Base-by-base conservation (phyloP, 2,888 invertebrate species). In the Lasioglossum marginatum region DNA sequence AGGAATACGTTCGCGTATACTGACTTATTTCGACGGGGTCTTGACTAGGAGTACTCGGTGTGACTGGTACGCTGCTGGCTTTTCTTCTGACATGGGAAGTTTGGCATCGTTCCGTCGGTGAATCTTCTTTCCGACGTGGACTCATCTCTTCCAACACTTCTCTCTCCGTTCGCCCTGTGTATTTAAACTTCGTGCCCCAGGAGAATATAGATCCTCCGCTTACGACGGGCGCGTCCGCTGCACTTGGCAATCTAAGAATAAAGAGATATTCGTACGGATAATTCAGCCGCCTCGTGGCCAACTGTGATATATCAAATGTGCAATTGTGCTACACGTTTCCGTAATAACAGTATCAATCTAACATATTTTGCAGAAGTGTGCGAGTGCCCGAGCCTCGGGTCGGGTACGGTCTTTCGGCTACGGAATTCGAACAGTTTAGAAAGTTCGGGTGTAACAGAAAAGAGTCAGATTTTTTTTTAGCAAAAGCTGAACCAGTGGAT, bases 101-200 rank as follows among this genome's bases (percentile, higher is more conserved):
- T 92, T 96, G 96, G 94, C 97, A 96, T 91, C 96, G 96, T 82
- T 96, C 95, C 94, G 96, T 95, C 92, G 97, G 96, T 89, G 96
- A 97, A 95, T 95, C 89, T 95, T 96, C 94, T 95, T 96, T 88
- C 70, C 95, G 93, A 74, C 95, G 93, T 43, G 95, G 95, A 73
- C 97, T 97, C 92, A 97, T 97, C 92, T 98, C 97, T 94, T 98
- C 98, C 83, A 98, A 96, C 86, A 99, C 98, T 96, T 99, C 99
- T 71, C 97, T 96, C 96, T 99, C 99, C 73, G 99, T 99, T 91
- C 99, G 96, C 0, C 99, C 99, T 93, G 98, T 97, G 96, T 99
- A 99, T 93, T 98, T 97, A 95, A 99, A 99, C 96, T 98, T 98
- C 48, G 98, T 98, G 82, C 99, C 98, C 97, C 98, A 98, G 40